Conservation (phyloP, 2,113 vertebrate genomes). For the Acanthisitta chloris region DNA sequence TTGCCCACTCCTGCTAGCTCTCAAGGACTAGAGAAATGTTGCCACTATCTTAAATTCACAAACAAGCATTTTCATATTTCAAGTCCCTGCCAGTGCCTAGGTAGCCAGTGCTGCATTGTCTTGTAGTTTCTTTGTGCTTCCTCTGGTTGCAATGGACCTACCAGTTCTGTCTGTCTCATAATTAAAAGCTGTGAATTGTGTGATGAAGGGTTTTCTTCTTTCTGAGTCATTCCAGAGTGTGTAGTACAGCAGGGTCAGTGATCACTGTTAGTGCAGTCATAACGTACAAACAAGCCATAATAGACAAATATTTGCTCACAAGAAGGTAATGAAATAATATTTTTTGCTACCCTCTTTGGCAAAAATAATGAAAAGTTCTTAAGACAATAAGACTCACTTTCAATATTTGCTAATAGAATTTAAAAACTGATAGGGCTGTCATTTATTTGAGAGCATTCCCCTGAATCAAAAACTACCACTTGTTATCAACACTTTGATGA, state of each 20-base stretch:
- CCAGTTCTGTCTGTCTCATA: background rate
- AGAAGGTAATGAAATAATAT: background rate
- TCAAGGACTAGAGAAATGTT: background rate
- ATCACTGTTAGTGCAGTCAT: background rate
- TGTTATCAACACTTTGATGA: background rate
- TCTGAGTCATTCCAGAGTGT: accelerated
- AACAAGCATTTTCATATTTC: background rate
- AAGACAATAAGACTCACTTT: background rate
- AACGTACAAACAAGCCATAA: background rate
- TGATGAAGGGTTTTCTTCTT: background rate
- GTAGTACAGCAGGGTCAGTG: background rate
- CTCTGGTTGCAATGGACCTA: background rate
- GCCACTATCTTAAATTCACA: background rate
- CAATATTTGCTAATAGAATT: background rate
- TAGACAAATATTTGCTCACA: background rate
- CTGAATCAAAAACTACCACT: background rate
- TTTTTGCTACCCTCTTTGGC: background rate
- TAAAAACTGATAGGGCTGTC: background rate
- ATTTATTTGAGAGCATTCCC: background rate
- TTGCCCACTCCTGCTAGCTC: background rate
- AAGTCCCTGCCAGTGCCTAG: background rate
- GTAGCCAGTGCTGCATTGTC: background rate
- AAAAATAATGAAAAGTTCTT: background rate
- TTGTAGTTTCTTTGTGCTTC: background rate
- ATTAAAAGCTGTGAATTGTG: background rate